Evolutionary conservation across 2,113 vertebrate genomes (phyloP).

Genomic region (Corapipo altera): DNA sequence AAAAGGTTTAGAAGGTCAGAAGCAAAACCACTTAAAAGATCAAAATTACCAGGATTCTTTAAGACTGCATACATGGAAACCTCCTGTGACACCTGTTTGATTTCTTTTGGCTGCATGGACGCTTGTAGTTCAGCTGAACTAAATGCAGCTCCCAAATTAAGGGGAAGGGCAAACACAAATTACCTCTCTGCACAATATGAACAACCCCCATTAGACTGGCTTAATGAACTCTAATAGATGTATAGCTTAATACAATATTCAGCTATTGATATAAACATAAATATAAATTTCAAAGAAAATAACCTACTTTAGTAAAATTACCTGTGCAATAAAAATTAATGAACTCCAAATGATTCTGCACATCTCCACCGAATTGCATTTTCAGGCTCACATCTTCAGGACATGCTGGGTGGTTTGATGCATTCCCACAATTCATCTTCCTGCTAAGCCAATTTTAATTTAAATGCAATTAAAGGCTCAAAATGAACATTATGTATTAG

Average conservation of each 20-base stretch:
- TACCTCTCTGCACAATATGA: constrained; percentile 56
- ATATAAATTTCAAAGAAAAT: constrained; percentile 85
- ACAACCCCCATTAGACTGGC: constrained; percentile 72
- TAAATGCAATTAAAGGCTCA: constrained; percentile 93
- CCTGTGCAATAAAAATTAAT: constrained; percentile 93
- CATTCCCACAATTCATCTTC: constrained; percentile 91
- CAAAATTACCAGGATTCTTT: constrained; percentile 3
- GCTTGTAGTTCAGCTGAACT: constrained; percentile 10
- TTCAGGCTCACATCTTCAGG: constrained; percentile 88
- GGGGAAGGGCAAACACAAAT: constrained; percentile 69
- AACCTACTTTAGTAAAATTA: constrained; percentile 87
- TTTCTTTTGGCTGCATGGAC: neutral
- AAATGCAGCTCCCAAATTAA: constrained; percentile 32
- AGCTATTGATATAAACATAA: constrained; percentile 85
- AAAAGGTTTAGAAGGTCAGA: constrained; percentile 57
- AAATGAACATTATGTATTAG: constrained; percentile 95
- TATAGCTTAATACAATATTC: constrained; percentile 79
- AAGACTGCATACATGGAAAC: neutral
- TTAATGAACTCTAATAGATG: constrained; percentile 81
- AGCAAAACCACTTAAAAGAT: constrained; percentile 37
- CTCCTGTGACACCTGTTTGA: constrained; percentile 54
- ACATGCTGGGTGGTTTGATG: constrained; percentile 90
- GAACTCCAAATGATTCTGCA: constrained; percentile 87
- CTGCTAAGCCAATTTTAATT: constrained; percentile 93
- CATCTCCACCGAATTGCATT: constrained; percentile 88